Base-by-base conservation (phyloP, 2,888 invertebrate genomes). In the Tuberolachnus salignus region DNA sequence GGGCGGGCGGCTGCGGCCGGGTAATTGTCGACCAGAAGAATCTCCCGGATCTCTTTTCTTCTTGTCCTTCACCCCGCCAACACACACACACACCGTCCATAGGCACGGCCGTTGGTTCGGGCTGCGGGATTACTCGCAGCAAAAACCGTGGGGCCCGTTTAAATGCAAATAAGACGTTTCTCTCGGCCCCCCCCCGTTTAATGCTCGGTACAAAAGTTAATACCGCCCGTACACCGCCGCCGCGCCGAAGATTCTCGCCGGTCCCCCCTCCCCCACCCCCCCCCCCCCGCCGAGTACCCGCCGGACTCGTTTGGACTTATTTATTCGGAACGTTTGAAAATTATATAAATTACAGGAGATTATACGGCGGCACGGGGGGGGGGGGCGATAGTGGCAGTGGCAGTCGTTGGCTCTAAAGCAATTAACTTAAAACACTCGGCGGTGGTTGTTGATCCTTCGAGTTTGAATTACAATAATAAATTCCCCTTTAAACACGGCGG, bases 111-210 rank as follows among this genome's bases (percentile, higher is more conserved):
- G 11, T 3, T 10, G 34, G 34, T 34, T 34, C 1, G 64, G 13
- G 61, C 3, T n/a, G 14, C 6, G 64, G 75, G 44, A 66, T 75
- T 75, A 75, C 74, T 66, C 23, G 64, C 55, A n/a, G n/a, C n/a
- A 66, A 75, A 75, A 75, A 75, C 74, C 55, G 53, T 46, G 74
- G 64, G 55, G 53, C 64, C 74, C 74, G 74, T 75, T 75, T 75
- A 75, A 75, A 75, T 75, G 75, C 75, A 75, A 75, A 75, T 75
- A 75, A 75, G 74, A 75, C 74, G 74, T 75, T 66, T 64, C 26
- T 55, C 66, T n/a, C n/a, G n/a, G n/a, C n/a, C n/a, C n/a, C n/a
- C n/a, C n/a, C n/a, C n/a, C n/a, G n/a, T n/a, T n/a, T n/a, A n/a
- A n/a, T n/a, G n/a, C n/a, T n/a, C 9, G 44, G 74, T 23, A 16